phyloP scores from a whole-genome alignment of 2,797 vertebrate genomes.

The Buphagus erythrorhynchus region DNA sequence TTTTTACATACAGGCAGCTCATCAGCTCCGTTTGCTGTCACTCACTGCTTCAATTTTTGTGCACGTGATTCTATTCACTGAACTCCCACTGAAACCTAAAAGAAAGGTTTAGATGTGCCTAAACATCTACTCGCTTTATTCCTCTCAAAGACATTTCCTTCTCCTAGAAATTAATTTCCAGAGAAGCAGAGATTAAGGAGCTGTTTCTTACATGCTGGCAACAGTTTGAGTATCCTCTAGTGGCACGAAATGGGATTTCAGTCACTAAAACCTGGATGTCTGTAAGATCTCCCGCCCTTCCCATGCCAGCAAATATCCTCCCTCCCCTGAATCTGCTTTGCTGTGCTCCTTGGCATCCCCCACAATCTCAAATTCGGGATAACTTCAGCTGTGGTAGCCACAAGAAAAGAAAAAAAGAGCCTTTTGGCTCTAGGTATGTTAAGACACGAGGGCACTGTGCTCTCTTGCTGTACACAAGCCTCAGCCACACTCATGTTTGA shows the following conservation, averaged over 20 bases:
- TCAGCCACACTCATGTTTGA: fast-evolving
- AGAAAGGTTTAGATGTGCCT: not conserved
- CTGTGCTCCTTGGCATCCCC: not conserved
- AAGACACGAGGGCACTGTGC: fast-evolving
- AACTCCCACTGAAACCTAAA: not conserved
- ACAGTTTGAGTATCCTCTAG: not conserved
- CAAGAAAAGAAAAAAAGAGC: not conserved
- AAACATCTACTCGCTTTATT: not conserved
- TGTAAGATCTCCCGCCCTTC: not conserved
- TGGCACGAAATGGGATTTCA: not conserved
- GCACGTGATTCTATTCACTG: not conserved
- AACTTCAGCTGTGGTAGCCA: not conserved
- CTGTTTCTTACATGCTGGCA: not conserved
- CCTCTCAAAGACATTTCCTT: not conserved
- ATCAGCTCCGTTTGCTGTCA: not conserved
- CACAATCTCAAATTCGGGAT: not conserved
- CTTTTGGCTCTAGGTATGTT: not conserved
- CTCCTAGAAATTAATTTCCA: not conserved
- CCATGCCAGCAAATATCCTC: not conserved
- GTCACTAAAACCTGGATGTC: not conserved
- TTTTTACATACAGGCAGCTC: not conserved
- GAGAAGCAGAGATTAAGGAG: not conserved
- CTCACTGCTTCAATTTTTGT: not conserved
- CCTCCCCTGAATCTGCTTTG: not conserved
- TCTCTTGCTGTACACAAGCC: not conserved